Evolutionary conservation across 2,113 vertebrate genomes (phyloP).

Genomic region (Triplophysa siluroides): DNA sequence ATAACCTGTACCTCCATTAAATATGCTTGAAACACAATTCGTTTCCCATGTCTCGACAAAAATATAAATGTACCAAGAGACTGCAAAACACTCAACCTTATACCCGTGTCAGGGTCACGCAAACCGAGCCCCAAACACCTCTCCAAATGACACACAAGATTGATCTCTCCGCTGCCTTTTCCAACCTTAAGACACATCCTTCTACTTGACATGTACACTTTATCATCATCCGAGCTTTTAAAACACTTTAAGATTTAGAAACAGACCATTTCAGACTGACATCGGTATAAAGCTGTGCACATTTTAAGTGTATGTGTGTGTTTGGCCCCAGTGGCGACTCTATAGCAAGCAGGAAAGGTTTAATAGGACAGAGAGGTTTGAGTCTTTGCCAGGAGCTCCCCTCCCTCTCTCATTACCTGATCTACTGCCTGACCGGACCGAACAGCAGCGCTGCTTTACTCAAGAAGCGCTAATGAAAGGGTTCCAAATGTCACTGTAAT

Average conservation of each 20-base stretch:
- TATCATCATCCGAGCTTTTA: neutral
- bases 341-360: slow-evolving; percentile 46
- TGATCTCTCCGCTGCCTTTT: neutral
- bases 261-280: neutral
- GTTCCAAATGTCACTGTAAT: slow-evolving; percentile 62
- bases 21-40: neutral
- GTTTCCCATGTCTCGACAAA: slow-evolving; percentile 9
- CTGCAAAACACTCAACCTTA: slow-evolving; percentile 16
- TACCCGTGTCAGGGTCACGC: slow-evolving; percentile 19
- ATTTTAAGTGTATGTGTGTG: neutral
- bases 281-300: neutral
- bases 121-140: neutral
- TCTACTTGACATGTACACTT: slow-evolving; percentile 10
- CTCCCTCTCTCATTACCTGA: slow-evolving; percentile 51
- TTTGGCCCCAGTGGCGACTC: slow-evolving; percentile 8
- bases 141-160: slow-evolving; percentile 20
- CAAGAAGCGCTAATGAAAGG: slow-evolving; percentile 59
- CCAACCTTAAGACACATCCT: slow-evolving; percentile 17
- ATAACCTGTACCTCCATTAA: neutral
- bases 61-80: neutral
- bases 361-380: slow-evolving; percentile 40
- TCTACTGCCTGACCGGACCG: slow-evolving; percentile 27
- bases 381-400: no score
- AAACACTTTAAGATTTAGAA: neutral
- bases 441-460: slow-evolving; percentile 40